Evolutionary conservation across 2,113 vertebrate species (phyloP).

Genomic region (Hyla sarda): DNA sequence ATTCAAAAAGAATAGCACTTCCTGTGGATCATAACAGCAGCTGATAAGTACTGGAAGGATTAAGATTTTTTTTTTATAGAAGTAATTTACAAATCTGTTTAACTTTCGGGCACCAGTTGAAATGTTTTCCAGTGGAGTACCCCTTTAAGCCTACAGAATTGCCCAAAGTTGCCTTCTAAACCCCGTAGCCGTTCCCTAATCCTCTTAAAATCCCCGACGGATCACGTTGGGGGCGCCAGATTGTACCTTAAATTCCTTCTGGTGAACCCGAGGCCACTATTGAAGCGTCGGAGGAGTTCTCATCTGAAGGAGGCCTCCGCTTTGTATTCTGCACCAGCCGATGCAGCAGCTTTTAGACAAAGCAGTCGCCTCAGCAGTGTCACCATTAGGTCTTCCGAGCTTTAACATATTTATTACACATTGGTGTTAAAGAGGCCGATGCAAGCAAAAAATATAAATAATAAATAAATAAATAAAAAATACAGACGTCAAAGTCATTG

Average conservation of each 20-base stretch:
- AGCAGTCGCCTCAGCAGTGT: slow-evolving; percentile 36
- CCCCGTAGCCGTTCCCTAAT: not conserved
- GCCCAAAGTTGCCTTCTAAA: no score
- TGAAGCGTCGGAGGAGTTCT: slow-evolving; percentile 43
- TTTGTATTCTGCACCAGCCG: slow-evolving; percentile 26
- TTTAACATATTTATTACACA: slow-evolving; percentile 44
- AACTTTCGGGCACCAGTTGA: no score
- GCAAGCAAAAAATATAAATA: not conserved
- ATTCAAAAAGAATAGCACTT: no score
- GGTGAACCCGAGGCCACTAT: not conserved
- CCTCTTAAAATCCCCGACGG: not conserved
- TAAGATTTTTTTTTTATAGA: no score
- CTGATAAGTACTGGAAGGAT: no score
- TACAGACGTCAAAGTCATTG: not conserved
- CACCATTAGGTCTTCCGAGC: slow-evolving; percentile 39
- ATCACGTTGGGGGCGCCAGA: not conserved
- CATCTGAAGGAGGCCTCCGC: slow-evolving; percentile 15
- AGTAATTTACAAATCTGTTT: no score
- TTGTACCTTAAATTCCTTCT: not conserved
- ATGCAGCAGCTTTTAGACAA: slow-evolving; percentile 38
- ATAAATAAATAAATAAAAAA: no score
- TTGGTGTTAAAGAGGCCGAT: not conserved
- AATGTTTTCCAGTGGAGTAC: no score
- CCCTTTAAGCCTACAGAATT: no score
- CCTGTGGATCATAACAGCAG: no score